Evolutionary conservation across 2,113 vertebrate genomes (phyloP), one percentile per base, ranked within the genome.

Genomic region (Copsychus sechellarum): DNA sequence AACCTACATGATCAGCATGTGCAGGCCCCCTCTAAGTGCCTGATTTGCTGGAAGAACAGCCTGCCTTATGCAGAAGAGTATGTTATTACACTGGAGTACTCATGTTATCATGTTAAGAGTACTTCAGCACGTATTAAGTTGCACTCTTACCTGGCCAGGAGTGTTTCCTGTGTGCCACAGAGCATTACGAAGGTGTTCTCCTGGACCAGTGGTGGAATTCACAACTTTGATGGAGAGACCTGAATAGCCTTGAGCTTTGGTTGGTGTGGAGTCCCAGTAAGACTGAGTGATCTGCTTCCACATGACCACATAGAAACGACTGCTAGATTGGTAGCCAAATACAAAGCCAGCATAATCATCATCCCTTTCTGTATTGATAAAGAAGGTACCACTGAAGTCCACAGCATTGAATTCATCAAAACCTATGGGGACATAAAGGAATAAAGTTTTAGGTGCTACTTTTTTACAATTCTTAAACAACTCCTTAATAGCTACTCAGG

Each of bases 281-380:
- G 99, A 98, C 95, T 99, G 99, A 11, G 99, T 99, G 94, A 99
- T 98, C 97, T 99, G 99, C 93, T 99, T 99, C 99, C 99, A 99
- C 99, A 99, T 99, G 61, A 99, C 99, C 9, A 99, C 99, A 43
- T 99, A 99, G 97, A 99, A 99, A 88, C 99, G 99, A 54, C 99
- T 98, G 95, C 99, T 99, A 69, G 99, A 99, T 92, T 99, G 99
- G 96, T 99, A 99, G 61, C 99, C 99, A 87, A 99, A 99, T 53
- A 99, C 99, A 79, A 99, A 99, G 20, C 99, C 99, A 17, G 99
- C 99, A 14, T 99, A 99, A 96, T 99, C 99, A 20, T 99, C 99
- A 60, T 99, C 99, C 87, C 99, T 98, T 93, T 99, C 99, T 0
- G 99, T 99, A 96, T 99, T 99, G 96, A 99, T 98, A 97, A 99